A percentile compares a stretch with the other conserved stretches of the same genome.
These are phyloP conservation scores for Clarias gariepinus DNA, from an alignment of 2,113 vertebrate genomes.

Conservation along the genomic window DNA sequence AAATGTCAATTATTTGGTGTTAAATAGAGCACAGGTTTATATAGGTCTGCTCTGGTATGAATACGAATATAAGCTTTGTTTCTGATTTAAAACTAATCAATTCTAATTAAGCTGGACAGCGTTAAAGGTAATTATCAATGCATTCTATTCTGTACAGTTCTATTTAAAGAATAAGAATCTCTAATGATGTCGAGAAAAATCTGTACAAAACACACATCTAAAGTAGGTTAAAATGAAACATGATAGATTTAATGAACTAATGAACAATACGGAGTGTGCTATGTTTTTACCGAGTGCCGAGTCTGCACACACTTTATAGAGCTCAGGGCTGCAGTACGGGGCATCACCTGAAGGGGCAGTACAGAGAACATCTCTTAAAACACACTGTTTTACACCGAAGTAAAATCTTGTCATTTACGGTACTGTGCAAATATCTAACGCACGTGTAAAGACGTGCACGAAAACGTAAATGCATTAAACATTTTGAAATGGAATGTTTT, in stretches of 20 bases:
- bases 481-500: background rate
- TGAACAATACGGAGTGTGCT: background rate
- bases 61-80: background rate
- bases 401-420: background rate
- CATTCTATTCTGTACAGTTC: background rate
- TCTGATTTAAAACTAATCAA: background rate
- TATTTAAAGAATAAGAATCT: background rate
- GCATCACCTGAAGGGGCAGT: conserved; percentile 81
- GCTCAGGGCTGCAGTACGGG: conserved; percentile 93
- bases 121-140: background rate
- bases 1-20: background rate
- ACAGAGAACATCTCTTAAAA: background rate
- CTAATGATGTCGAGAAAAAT: background rate
- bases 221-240: background rate
- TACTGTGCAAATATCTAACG: background rate
- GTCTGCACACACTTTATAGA: conserved; percentile 96
- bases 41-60: no score
- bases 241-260: background rate
- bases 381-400: background rate
- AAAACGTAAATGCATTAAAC: background rate
- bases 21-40: background rate
- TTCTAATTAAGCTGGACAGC: background rate
- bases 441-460: background rate
- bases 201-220: background rate
- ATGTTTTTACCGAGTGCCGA: conserved; percentile 86